Evolutionary conservation across 1,140 invertebrate species (phyloP).

Genomic region (Hylyphantes graminicola): DNA sequence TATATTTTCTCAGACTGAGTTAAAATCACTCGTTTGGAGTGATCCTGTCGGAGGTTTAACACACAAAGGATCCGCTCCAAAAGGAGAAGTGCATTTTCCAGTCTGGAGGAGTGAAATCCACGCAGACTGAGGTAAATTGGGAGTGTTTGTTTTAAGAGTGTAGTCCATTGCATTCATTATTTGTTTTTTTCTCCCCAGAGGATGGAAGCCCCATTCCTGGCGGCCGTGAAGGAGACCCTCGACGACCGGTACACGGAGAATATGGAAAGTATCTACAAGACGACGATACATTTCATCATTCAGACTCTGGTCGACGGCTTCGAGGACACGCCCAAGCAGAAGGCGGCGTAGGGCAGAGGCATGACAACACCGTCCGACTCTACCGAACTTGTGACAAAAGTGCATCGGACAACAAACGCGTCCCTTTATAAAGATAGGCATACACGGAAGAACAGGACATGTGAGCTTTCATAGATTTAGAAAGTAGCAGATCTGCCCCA

Average conservation of each 20-base stretch:
- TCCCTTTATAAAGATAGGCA: background rate
- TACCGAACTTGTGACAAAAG: background rate
- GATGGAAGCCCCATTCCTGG: slow-evolving; percentile 89
- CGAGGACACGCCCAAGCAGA: slow-evolving; percentile 68
- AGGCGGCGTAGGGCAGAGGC: slow-evolving; percentile 29
- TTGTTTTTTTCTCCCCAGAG: slow-evolving; percentile 73
- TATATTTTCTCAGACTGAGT: too few species aligned
- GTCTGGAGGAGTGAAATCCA: too few species aligned
- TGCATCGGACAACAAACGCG: background rate
- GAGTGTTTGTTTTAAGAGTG: too few species aligned
- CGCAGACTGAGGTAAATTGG: too few species aligned
- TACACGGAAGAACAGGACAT: background rate
- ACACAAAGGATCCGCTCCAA: too few species aligned
- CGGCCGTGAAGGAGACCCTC: slow-evolving; percentile 84
- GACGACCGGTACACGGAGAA: slow-evolving; percentile 91
- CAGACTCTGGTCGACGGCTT: slow-evolving; percentile 85
- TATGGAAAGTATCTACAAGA: slow-evolving; percentile 89
- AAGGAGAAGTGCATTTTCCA: too few species aligned
- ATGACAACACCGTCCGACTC: slow-evolving; percentile 41
- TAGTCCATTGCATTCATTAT: too few species aligned
- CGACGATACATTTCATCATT: slow-evolving; percentile 91
- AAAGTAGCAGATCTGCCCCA: too few species aligned
- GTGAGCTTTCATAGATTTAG: background rate
- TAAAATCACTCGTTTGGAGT: too few species aligned
- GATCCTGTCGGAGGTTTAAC: too few species aligned